Conservation (phyloP, 2,113 vertebrate species). For the Xiphias gladius region DNA sequence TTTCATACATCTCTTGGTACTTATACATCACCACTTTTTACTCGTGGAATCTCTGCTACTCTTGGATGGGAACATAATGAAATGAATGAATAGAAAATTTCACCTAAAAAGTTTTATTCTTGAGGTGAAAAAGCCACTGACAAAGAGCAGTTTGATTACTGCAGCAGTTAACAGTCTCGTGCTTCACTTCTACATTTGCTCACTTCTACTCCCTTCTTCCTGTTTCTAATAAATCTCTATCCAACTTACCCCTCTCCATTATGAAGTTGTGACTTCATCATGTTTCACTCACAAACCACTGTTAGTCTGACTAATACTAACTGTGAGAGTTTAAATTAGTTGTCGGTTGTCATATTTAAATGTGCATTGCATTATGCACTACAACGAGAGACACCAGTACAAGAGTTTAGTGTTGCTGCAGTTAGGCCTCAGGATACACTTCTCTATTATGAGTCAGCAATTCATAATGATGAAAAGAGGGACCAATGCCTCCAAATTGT, state of each 20-base stretch:
- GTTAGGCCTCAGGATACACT: neutral
- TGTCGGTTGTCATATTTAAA: neutral
- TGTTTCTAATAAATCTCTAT: neutral
- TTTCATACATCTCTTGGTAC: slow-evolving; percentile 12
- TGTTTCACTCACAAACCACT: neutral
- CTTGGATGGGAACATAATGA: neutral
- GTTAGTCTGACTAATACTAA: neutral
- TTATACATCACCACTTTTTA: neutral
- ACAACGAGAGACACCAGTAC: neutral
- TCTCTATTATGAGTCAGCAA: neutral
- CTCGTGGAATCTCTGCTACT: neutral
- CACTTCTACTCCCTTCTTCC: neutral
- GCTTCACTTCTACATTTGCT: neutral
- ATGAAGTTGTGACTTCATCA: neutral
- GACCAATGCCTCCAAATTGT: no score
- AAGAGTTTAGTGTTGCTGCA: neutral
- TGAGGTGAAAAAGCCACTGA: neutral
- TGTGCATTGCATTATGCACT: neutral
- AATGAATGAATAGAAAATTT: neutral
- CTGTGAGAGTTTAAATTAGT: neutral
- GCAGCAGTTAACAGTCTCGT: neutral
- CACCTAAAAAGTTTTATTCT: neutral
- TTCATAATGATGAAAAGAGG: neutral
- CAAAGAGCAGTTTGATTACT: neutral
- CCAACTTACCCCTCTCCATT: neutral